Conservation (phyloP, 2,797 vertebrate genomes). For the Hoplostethus mediterraneus region DNA sequence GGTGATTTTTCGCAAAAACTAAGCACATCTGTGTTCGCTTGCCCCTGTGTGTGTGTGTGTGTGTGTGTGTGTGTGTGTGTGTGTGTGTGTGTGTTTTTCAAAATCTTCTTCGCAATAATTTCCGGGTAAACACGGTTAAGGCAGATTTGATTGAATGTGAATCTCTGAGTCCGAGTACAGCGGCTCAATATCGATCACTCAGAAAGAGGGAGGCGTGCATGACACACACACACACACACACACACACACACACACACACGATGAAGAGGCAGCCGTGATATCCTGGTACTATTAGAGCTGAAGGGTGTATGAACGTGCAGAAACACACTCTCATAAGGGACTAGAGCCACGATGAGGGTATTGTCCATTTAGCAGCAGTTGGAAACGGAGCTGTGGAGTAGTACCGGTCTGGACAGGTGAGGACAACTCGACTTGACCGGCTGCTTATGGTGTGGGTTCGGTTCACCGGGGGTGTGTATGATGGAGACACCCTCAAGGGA, state of each 20-base stretch:
- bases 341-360: slow-evolving; percentile 17
- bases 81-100: not conserved
- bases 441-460: too few relatives aligned
- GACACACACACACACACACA: slow-evolving; percentile 31
- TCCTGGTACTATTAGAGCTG: not conserved
- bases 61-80: not conserved
- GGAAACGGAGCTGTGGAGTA: not conserved
- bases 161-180: slow-evolving; percentile 38
- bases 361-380: slow-evolving; percentile 8
- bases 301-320: slow-evolving; percentile 9
- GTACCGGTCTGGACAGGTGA: not conserved
- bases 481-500: too few relatives aligned
- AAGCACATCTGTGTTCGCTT: not conserved
- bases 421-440: not conserved
- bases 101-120: slow-evolving; percentile 28
- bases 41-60: slow-evolving; percentile 6
- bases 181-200: slow-evolving; percentile 51
- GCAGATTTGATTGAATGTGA: slow-evolving; percentile 48
- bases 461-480: too few relatives aligned
- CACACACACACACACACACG: slow-evolving; percentile 27
- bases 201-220: slow-evolving; percentile 27
- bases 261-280: slow-evolving; percentile 19
- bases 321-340: slow-evolving; percentile 17
- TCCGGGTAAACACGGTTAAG: slow-evolving; percentile 31
- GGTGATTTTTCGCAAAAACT: slow-evolving; percentile 31